Percentiles rank a stretch among this genome's conserved stretches.
Conservation (phyloP, 2,113 vertebrate genomes). For the Glaucidium brasilianum region DNA sequence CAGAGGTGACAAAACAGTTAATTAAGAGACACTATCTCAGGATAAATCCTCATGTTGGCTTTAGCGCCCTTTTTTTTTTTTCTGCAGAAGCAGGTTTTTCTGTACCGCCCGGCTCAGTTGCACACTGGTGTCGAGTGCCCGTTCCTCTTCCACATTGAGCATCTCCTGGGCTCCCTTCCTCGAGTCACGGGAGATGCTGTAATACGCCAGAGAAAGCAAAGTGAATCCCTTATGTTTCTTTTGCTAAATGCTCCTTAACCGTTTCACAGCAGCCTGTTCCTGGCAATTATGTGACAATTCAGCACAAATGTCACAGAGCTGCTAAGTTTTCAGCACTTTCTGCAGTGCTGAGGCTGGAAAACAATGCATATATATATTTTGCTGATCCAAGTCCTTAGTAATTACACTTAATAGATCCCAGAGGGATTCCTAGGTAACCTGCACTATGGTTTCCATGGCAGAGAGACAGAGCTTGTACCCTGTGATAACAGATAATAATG, state of each 20-base stretch:
- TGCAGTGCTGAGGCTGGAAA: constrained; percentile 47
- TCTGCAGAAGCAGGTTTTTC: background rate
- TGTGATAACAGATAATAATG: constrained; percentile 30
- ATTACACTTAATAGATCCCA: constrained; percentile 61
- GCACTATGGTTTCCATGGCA: constrained; percentile 61
- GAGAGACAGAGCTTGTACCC: constrained; percentile 16
- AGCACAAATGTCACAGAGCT: background rate
- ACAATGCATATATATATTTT: background rate
- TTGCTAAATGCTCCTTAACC: constrained; percentile 32
- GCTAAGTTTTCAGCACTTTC: constrained; percentile 43
- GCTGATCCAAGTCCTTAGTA: constrained; percentile 49
- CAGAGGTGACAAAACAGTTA: background rate
- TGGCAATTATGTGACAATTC: background rate
- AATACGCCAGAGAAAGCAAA: background rate
- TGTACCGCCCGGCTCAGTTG: background rate
- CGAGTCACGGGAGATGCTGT: background rate
- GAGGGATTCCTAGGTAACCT: constrained; percentile 60
- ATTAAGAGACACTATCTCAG: background rate
- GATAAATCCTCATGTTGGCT: rapidly evolving
- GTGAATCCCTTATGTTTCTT: background rate
- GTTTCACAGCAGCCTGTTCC: background rate
- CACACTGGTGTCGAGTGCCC: background rate
- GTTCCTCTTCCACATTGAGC: background rate
- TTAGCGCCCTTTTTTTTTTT: background rate
- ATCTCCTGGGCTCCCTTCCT: background rate